These are phyloP conservation scores for Hormaphis cornu DNA, from an alignment of 1,140 invertebrate genomes.

Conservation along the genomic window DNA sequence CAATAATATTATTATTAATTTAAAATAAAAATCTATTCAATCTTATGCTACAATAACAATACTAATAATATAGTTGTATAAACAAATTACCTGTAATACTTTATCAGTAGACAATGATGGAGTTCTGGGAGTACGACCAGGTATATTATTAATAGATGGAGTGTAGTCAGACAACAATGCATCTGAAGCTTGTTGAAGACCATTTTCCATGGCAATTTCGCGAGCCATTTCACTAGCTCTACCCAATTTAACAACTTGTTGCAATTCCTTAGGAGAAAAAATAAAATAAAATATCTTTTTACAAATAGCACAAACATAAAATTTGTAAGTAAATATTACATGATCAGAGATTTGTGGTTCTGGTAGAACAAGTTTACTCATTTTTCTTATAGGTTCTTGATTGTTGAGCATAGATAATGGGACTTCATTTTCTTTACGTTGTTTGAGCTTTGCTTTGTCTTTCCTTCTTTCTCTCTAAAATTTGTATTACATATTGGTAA, in stretches of 20 bases:
- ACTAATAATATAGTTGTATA: conserved; percentile 47
- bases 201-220: conserved; percentile 72
- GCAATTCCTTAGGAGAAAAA: conserved; percentile 49
- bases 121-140: conserved; percentile 69
- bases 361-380: conserved; percentile 92
- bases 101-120: conserved; percentile 65
- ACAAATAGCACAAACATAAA: not conserved
- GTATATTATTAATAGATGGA: conserved; percentile 56
- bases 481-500: conserved; percentile 30
- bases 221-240: conserved; percentile 87
- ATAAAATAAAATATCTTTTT: conserved; percentile 40
- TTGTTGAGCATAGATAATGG: conserved; percentile 82
- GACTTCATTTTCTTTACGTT: conserved; percentile 92
- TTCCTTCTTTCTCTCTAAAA: conserved; percentile 64
- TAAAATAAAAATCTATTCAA: too few species aligned
- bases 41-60: too few species aligned
- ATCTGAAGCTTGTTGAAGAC: conserved; percentile 66
- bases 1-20: too few species aligned
- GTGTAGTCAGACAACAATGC: conserved; percentile 86
- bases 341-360: conserved; percentile 92
- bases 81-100: conserved; percentile 46
- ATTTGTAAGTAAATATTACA: conserved; percentile 21
- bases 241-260: conserved; percentile 91
- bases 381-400: conserved; percentile 82
- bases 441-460: conserved; percentile 87